phyloP scores from a whole-genome alignment of 1,140 invertebrate species.

The Apolygus lucorum region DNA sequence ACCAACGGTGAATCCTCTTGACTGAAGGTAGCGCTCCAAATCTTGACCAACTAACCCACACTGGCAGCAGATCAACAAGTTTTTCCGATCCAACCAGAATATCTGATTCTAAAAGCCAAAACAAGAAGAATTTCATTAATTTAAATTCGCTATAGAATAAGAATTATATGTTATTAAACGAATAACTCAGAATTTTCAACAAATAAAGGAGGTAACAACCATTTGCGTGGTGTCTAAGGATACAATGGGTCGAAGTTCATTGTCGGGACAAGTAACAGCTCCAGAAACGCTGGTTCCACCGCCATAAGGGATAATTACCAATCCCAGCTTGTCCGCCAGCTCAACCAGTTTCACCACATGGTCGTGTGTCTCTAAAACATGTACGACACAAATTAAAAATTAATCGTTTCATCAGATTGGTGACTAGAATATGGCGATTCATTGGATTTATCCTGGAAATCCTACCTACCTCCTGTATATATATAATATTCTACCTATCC shows the following conservation, averaged over 20 bases:
- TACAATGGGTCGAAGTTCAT: slow-evolving; percentile 76
- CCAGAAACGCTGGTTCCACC: slow-evolving; percentile 94
- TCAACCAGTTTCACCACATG: slow-evolving; percentile 74
- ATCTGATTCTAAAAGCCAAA: slow-evolving; percentile 57
- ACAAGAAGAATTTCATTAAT: too few relatives aligned
- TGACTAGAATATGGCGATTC: too few relatives aligned
- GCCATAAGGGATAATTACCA: slow-evolving; percentile 91
- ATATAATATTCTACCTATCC: too few relatives aligned
- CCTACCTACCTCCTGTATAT: too few relatives aligned
- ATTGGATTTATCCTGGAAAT: too few relatives aligned
- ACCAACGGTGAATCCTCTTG: slow-evolving; percentile 66
- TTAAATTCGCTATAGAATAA: not conserved
- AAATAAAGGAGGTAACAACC: slow-evolving; percentile 44
- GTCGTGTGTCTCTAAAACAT: slow-evolving; percentile 54
- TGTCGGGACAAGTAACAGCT: slow-evolving; percentile 72
- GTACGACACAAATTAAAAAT: too few relatives aligned
- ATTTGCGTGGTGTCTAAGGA: slow-evolving; percentile 92
- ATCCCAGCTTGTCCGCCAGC: slow-evolving; percentile 60
- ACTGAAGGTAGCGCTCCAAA: slow-evolving; percentile 64
- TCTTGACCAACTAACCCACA: slow-evolving; percentile 93
- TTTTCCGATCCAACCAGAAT: slow-evolving; percentile 88
- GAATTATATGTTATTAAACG: slow-evolving; percentile 21
- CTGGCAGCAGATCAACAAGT: slow-evolving; percentile 75
- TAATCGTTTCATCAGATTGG: too few relatives aligned
- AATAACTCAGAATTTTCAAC: slow-evolving; percentile 6